Evolutionary conservation across 2,113 vertebrate species (phyloP), one percentile per base, ranked within the genome.

Genomic region (Albula goreensis): DNA sequence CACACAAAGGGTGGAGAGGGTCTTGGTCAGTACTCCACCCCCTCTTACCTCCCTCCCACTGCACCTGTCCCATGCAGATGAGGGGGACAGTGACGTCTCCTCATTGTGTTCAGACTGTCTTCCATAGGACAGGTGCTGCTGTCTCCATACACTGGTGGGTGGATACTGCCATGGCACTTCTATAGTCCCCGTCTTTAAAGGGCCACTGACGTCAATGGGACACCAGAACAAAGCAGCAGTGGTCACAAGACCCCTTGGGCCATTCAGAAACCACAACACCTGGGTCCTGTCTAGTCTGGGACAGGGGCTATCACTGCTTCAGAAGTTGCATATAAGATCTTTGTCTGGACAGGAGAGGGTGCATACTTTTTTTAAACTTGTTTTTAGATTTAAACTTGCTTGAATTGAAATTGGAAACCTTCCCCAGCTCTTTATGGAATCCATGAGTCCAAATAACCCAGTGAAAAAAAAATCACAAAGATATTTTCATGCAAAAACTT

Each of bases 91-190:
- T 60, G 56, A 22, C 6, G 53, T 22, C 49, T 6, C n/a, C 1
- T n/a, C n/a, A 6, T 5, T 50, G 2, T 25, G 6, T 2, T 60
- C 13, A 17, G 52, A 12, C 81, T 10, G 2, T 17, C 8, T 70
- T 57, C 84, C 53, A 31, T 57, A 78, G 82, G 81, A 82, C 87
- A 91, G 88, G 88, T 90, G 87, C 83, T 60, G 83, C 70, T 88
- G 77, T 84, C 80, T 41, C 50, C 70, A 41, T 70, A 10, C 50
- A 77, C 8, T 87, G 74, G 70, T 85, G 88, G 80, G 85, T 17
- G 50, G 85, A 82, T 52, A 17, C 80, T 50, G 49, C n/a, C 50
- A 9, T 5, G 17, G 5, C 8, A 17, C 80, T 50, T 50, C 78
- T 19, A 83, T 66, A 50, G 63, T 25, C 41, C 81, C 9, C 51